These are phyloP conservation scores for Epinephelus moara DNA, from an alignment of 2,113 vertebrate species.

Conservation along the genomic window DNA sequence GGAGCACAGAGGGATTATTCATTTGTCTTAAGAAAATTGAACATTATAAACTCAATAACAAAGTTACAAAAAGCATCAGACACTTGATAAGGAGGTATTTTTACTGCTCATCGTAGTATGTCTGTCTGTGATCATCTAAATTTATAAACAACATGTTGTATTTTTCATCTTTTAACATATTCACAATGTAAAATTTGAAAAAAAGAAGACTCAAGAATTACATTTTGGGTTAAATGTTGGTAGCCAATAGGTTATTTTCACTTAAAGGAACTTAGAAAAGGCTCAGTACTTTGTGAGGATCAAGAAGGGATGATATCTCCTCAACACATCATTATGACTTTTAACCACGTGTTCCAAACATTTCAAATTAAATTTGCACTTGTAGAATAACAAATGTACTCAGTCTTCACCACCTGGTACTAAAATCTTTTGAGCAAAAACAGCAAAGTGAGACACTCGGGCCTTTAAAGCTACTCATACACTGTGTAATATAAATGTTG, in stretches of 20 bases:
- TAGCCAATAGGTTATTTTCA: neutral
- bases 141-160: neutral
- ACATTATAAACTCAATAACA: neutral
- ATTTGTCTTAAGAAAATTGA: neutral
- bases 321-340: neutral
- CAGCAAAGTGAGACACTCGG: neutral
- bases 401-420: conserved; percentile 54
- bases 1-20: neutral
- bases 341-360: conserved; percentile 28
- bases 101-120: neutral
- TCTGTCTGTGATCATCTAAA: conserved; percentile 11
- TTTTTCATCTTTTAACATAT: conserved; percentile 3
- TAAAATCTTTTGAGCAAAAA: conserved; percentile 43
- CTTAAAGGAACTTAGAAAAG: neutral
- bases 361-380: conserved; percentile 70
- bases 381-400: conserved; percentile 29
- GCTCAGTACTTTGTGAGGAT: conserved; percentile 23
- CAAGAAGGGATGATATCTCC: conserved; percentile 38
- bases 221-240: neutral
- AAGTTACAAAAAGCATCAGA: neutral
- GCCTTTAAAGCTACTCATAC: conserved; percentile 31
- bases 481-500: conserved; percentile 42
- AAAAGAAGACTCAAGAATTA: neutral
- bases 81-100: neutral
- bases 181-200: neutral